These are phyloP conservation scores for Apteryx mantelli DNA, from an alignment of 2,113 vertebrate genomes.

Conservation along the genomic window DNA sequence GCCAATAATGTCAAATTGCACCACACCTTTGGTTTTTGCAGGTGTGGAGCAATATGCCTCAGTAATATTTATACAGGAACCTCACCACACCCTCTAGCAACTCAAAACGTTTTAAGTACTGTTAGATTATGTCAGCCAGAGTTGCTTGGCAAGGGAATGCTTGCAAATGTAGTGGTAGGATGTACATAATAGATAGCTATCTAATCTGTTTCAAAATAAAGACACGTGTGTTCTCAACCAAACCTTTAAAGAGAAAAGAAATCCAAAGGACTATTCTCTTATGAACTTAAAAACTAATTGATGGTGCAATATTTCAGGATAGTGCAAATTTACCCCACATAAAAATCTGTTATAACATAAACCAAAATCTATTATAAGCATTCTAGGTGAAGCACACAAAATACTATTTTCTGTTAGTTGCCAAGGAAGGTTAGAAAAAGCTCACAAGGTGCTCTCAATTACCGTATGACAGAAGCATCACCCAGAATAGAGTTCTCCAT, in stretches of 20 bases:
- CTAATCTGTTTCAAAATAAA: slow-evolving; percentile 50
- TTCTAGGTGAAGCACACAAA: not conserved
- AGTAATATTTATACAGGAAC: slow-evolving; percentile 15
- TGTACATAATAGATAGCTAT: not conserved
- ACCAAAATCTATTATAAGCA: not conserved
- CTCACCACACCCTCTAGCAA: slow-evolving; percentile 47
- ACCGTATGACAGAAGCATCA: not conserved
- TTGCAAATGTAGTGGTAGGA: not conserved
- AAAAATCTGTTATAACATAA: not conserved
- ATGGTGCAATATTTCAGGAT: not conserved
- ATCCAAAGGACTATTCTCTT: not conserved
- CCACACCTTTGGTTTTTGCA: slow-evolving; percentile 55
- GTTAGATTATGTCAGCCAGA: slow-evolving; percentile 9
- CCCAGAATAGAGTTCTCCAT: not conserved
- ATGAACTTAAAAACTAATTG: not conserved
- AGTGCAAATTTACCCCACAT: not conserved
- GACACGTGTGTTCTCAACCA: not conserved
- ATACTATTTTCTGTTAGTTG: not conserved
- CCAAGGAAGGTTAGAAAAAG: not conserved
- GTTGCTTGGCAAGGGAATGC: not conserved
- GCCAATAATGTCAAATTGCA: not conserved
- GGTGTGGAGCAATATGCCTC: slow-evolving; percentile 25
- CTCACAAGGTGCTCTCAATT: not conserved
- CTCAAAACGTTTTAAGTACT: not conserved
- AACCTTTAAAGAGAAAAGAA: not conserved